phyloP scores from a whole-genome alignment of 1,140 invertebrate genomes.

The Galendromus occidentalis region DNA sequence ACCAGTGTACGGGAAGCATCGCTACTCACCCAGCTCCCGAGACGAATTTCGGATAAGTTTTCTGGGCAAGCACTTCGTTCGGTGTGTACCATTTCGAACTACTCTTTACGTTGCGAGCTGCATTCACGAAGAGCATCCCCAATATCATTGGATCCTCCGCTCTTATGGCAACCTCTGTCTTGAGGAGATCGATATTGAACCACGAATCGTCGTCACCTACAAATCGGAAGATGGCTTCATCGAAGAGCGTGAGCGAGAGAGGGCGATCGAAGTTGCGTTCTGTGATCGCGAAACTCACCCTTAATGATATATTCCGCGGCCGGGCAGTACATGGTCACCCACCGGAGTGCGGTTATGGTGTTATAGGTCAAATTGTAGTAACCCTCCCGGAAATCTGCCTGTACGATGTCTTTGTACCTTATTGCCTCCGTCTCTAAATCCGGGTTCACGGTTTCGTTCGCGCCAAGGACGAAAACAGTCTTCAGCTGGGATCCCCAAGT shows the following conservation, averaged over 20 bases:
- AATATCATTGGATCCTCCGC: neutral
- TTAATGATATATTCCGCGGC: constrained; percentile 64
- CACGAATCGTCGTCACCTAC: constrained; percentile 2
- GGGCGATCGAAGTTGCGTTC: too few species aligned
- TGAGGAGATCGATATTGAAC: neutral
- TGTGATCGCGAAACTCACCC: constrained; percentile 79
- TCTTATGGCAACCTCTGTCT: neutral
- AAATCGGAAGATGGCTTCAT: neutral
- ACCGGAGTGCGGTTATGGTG: constrained; percentile 66
- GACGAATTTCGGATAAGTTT: neutral
- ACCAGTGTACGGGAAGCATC: too few species aligned
- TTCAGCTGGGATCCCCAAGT: constrained; percentile 55
- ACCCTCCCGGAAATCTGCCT: constrained; percentile 52
- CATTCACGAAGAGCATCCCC: neutral
- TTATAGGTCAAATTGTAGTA: constrained; percentile 87
- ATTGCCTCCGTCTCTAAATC: constrained; percentile 33
- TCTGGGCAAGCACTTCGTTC: neutral
- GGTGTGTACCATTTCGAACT: neutral
- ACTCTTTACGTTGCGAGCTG: neutral
- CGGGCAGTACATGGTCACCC: constrained; percentile 51
- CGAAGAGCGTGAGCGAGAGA: too few species aligned
- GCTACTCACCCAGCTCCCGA: neutral
- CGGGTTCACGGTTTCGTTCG: neutral
- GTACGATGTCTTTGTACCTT: constrained; percentile 54
- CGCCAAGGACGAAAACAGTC: neutral